phyloP scores from a whole-genome alignment of 2,797 vertebrate genomes.

The Sebastes cheni region DNA sequence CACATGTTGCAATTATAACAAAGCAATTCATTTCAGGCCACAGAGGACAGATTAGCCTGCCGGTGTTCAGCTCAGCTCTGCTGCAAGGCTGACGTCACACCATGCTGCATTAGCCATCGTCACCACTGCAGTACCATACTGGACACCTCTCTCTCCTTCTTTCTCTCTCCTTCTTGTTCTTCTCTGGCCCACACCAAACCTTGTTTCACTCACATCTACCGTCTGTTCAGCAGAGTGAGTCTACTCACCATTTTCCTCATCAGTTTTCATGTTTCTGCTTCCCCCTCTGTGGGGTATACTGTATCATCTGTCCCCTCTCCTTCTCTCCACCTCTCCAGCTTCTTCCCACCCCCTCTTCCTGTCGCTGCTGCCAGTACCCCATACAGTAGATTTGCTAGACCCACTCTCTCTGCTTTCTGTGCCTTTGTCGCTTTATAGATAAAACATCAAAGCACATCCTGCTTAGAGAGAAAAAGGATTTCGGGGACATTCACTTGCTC shows the following conservation, averaged over 20 bases:
- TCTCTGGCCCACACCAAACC: slow-evolving; percentile 14
- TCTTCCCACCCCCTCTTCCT: slow-evolving; percentile 73
- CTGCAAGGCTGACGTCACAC: slow-evolving; percentile 82
- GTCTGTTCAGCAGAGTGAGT: slow-evolving; percentile 1
- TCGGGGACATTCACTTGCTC: slow-evolving; percentile 66
- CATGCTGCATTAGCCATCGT: slow-evolving; percentile 76
- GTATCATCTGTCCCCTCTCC: slow-evolving; percentile 43
- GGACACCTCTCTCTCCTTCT: slow-evolving; percentile 48
- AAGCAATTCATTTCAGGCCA: slow-evolving; percentile 69
- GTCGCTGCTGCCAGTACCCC: slow-evolving; percentile 74
- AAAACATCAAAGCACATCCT: slow-evolving; percentile 81
- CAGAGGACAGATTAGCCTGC: slow-evolving; percentile 76
- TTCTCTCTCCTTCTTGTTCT: slow-evolving; percentile 12
- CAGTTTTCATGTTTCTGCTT: slow-evolving; percentile 39
- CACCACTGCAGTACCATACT: slow-evolving; percentile 70
- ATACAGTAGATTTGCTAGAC: slow-evolving; percentile 61
- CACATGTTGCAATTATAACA: slow-evolving; percentile 61
- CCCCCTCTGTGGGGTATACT: slow-evolving; percentile 22
- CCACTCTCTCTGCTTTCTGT: slow-evolving; percentile 66
- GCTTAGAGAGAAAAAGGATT: slow-evolving; percentile 70
- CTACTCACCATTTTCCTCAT: slow-evolving; percentile 35
- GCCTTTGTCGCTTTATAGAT: slow-evolving; percentile 75
- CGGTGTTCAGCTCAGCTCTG: slow-evolving; percentile 68
- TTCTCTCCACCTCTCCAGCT: slow-evolving; percentile 41
- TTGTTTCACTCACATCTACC: slow-evolving; percentile 6